Conservation (phyloP, 2,888 invertebrate species). For the Noctuana brunneofusca region DNA sequence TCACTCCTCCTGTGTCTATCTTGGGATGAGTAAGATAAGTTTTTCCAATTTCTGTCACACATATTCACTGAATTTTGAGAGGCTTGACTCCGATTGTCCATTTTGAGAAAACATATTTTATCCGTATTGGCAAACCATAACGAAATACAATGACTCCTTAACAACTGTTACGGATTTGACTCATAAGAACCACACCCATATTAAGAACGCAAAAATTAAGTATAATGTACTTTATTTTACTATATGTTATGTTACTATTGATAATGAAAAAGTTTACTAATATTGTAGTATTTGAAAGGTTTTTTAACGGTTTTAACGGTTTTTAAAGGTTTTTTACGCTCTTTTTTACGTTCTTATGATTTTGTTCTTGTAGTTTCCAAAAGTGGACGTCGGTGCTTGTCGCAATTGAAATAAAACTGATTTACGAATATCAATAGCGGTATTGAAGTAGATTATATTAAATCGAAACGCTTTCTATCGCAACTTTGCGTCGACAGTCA, state of each 20-base stretch:
- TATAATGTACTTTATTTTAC: conserved; percentile 1
- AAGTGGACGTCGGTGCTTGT: no score
- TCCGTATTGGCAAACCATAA: conserved; percentile 7
- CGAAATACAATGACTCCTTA: conserved; percentile 1
- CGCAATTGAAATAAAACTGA: no score
- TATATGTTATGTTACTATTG: not conserved
- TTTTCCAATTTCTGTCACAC: conserved; percentile 15
- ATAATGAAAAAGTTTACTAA: no score
- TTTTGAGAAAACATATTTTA: conserved; percentile 12
- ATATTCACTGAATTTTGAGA: conserved; percentile 7
- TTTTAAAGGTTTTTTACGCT: no score
- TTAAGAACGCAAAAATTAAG: conserved; percentile 1
- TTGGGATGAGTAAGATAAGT: conserved; percentile 14
- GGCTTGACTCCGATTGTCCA: not conserved
- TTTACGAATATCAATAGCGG: no score
- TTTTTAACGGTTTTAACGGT: no score
- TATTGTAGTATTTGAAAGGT: no score
- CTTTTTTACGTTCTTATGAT: no score
- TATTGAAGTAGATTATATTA: no score
- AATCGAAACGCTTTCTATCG: no score
- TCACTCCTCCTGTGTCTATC: conserved; percentile 8
- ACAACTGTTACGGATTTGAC: conserved; percentile 4
- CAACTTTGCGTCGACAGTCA: no score
- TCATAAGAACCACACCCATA: conserved; percentile 5
- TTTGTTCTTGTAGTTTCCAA: no score